Conservation (phyloP, 37 sponge, comb jelly and placozoan species). For the Amphimedon queenslandica region DNA sequence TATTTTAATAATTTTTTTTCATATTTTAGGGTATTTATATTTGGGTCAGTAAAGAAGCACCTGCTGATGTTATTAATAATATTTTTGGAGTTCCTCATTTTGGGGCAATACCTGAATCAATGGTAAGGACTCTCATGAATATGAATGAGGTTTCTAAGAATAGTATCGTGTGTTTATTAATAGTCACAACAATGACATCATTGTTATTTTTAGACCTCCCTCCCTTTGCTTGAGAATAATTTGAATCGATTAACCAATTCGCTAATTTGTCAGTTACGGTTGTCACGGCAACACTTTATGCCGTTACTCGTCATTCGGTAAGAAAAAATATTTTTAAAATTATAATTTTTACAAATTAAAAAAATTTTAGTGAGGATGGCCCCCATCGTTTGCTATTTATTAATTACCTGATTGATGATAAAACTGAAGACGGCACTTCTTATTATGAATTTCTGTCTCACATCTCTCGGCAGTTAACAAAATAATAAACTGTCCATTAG, state of each 20-base stretch:
- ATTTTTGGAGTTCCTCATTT: conserved; percentile 64
- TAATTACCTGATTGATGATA: conserved; percentile 87
- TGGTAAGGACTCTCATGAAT: conserved; percentile 36
- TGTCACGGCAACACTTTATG: conserved; percentile 34
- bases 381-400: conserved; percentile 59
- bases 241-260: conserved; percentile 31
- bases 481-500: too few species aligned
- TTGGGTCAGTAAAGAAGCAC: conserved; percentile 75
- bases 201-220: too few species aligned
- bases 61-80: conserved; percentile 38
- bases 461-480: conserved; percentile 47
- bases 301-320: conserved; percentile 66
- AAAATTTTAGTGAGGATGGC: conserved; percentile 82
- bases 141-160: too few species aligned
- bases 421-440: conserved; percentile 81
- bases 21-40: conserved; percentile 61
- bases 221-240: too few species aligned
- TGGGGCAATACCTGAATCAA: conserved; percentile 60
- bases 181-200: too few species aligned
- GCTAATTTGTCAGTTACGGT: conserved; percentile 45
- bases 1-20: too few species aligned
- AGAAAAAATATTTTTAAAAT: too few species aligned
- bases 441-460: conserved; percentile 87
- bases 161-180: too few species aligned
- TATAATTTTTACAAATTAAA: too few species aligned